These are phyloP conservation scores for Onchidella celtica DNA, from an alignment of 2,888 invertebrate species.

Conservation along the genomic window DNA sequence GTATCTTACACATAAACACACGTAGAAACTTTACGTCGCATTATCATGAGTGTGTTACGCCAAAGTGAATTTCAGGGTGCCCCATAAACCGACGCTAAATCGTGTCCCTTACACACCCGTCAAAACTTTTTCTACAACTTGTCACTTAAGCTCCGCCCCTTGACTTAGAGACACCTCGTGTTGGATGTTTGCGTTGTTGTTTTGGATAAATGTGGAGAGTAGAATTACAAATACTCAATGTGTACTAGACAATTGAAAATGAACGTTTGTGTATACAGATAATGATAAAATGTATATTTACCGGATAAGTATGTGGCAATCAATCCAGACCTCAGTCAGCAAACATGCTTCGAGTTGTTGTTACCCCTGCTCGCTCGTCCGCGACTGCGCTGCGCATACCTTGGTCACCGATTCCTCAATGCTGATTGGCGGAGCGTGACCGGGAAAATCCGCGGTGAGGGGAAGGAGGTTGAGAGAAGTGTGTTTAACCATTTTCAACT, in stretches of 20 bases:
- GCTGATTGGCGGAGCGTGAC: constrained; percentile 37
- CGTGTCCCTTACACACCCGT: constrained; percentile 34
- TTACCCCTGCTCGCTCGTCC: constrained; percentile 2
- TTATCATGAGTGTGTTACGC: too few species aligned
- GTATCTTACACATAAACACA: too few species aligned
- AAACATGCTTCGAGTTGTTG: background rate
- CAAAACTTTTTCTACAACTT: constrained; percentile 14
- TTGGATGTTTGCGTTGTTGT: too few species aligned
- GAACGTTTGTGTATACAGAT: too few species aligned
- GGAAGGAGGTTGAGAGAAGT: background rate
- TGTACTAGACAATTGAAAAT: too few species aligned
- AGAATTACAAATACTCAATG: too few species aligned
- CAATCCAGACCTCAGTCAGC: background rate
- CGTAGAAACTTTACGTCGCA: too few species aligned
- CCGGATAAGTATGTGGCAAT: too few species aligned
- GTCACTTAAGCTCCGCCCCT: constrained; percentile 23
- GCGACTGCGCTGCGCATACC: background rate
- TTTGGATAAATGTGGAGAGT: too few species aligned
- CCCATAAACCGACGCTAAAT: background rate
- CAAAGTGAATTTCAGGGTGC: constrained; percentile 4
- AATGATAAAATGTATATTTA: too few species aligned
- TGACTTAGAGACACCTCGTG: background rate
- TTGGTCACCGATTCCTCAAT: constrained; percentile 9
- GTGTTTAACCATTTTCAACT: background rate
- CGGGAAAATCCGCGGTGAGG: background rate